Percentiles rank a stretch among this genome's conserved stretches.
Conservation (phyloP, 35 echinoderm and acorn worm genomes). For the Apostichopus parvimensis region DNA sequence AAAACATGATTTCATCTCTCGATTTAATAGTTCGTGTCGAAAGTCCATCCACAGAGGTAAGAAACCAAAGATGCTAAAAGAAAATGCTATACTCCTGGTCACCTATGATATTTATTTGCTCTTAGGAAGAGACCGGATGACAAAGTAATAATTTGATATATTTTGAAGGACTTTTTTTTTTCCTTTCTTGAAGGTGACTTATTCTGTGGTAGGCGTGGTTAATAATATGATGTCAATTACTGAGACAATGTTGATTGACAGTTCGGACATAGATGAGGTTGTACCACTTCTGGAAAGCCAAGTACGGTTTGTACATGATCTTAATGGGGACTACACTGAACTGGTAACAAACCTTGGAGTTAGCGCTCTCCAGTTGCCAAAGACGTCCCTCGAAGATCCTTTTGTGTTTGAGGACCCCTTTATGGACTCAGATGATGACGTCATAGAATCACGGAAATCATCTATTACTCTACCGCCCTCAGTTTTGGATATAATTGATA, state of each 20-base stretch:
- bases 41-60: slow-evolving; percentile 30
- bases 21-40: slow-evolving; percentile 25
- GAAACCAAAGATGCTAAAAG: not conserved
- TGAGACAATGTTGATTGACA: not conserved
- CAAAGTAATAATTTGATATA: too few species aligned
- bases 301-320: not conserved
- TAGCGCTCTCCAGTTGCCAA: not conserved
- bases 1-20: not conserved
- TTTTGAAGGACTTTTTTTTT: not conserved
- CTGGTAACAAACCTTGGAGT: not conserved
- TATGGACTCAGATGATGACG: not conserved
- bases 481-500: not conserved
- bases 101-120: too few species aligned
- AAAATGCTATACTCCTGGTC: not conserved
- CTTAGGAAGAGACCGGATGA: too few species aligned
- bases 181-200: not conserved
- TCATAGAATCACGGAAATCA: not conserved
- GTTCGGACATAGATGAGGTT: not conserved
- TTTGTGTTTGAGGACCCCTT: not conserved
- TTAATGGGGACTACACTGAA: not conserved
- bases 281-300: not conserved
- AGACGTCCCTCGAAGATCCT: not conserved
- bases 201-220: slow-evolving; percentile 28
- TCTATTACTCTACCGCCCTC: slow-evolving; percentile 13
- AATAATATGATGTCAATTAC: slow-evolving; percentile 2